Evolutionary conservation across 2,888 invertebrate genomes (phyloP), one percentile per base, ranked within the genome.

Genomic region (Plebejus melissa): DNA sequence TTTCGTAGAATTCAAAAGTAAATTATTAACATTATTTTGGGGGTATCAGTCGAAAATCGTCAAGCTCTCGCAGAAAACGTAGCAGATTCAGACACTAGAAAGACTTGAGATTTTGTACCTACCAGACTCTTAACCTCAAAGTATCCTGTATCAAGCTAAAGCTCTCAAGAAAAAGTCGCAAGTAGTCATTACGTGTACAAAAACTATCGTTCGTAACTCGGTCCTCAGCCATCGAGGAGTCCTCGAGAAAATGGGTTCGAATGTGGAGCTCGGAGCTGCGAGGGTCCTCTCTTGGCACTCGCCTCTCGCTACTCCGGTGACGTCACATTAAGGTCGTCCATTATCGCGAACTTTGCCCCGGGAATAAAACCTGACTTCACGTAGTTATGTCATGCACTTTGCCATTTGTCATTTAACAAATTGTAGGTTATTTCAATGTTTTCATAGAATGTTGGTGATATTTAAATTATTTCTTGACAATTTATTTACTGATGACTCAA

Each of bases 221-320:
- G 71, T 74, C 54, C 77, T 69, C 74, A 74, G 71, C 76, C 69
- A 75, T 77, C 76, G 78, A 77, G 74, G 76, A 74, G 79, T 79
- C 78, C 80, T 80, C 74, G 74, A 79, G 78, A 77, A 78, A 79
- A 80, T 79, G 80, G 80, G 79, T 79, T 79, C 77, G 79, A 77
- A 79, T 77, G 81, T 79, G 13, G 65, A 78, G 32, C 65, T 36
- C 65, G 65, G 69, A 75, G 77, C 74, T 75, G 76, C 70, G 60
- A 57, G 74, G 76, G 32, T n/a, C 22, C 54, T 38, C 50, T 36
- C 28, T 28, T 38, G 50, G 72, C 72, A 72, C 50, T 28, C 72
- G 54, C 9, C 71, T 28, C 50, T 28, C 32, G 54, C 22, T 2
- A 22, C 22, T 41, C 46, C n/a, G 1, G 50, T 54, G 36, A 54